A percentile compares a stretch with the other conserved stretches of the same genome.
phyloP scores from a whole-genome alignment of 2,113 vertebrate species.

The Copsychus sechellarum region DNA sequence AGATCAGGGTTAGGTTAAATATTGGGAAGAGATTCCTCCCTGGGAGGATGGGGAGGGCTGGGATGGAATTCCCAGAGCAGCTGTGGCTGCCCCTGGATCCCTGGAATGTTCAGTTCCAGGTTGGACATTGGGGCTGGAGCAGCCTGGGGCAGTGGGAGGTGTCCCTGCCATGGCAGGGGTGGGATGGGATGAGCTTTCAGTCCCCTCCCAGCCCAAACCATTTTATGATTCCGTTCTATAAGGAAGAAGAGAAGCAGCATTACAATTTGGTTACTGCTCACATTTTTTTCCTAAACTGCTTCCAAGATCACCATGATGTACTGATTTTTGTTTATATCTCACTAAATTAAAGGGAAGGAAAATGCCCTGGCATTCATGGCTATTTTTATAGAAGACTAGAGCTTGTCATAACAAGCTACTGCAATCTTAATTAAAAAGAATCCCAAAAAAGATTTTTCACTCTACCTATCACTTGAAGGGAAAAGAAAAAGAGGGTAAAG shows the following conservation, averaged over 20 bases:
- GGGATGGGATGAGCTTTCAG: neutral
- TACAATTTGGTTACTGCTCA: neutral
- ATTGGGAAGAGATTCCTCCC: accelerated
- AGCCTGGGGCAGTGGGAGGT: neutral
- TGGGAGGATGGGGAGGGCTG: neutral
- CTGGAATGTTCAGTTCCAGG: neutral
- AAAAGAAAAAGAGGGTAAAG: neutral
- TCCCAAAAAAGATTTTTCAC: neutral
- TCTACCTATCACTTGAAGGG: neutral
- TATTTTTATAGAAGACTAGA: neutral
- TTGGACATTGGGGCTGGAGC: neutral
- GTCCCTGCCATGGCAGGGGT: neutral
- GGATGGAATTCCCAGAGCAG: neutral
- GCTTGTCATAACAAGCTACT: neutral
- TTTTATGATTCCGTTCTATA: neutral
- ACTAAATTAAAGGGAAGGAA: neutral
- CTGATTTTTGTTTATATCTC: neutral
- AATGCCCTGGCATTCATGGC: neutral
- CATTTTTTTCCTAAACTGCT: neutral
- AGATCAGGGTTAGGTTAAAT: neutral
- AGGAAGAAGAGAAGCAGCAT: neutral
- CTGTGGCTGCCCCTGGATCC: neutral
- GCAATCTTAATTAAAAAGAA: neutral
- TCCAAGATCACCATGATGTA: neutral
- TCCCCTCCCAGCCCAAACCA: neutral